phyloP scores from a whole-genome alignment of 2,888 invertebrate genomes.

The Amiota communis region DNA sequence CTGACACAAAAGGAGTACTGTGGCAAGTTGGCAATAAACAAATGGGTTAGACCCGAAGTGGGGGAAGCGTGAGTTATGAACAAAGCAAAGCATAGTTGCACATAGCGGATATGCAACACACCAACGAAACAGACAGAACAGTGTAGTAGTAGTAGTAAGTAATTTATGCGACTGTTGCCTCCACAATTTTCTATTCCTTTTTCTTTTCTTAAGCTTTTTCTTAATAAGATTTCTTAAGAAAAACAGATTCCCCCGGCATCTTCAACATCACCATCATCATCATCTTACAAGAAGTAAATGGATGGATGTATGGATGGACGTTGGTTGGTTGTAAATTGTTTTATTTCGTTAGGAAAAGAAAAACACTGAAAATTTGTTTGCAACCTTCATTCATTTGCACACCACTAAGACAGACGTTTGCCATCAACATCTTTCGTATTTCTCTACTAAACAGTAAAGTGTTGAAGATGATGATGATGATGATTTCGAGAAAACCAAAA shows the following conservation, averaged over 20 bases:
- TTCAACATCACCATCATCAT: background rate
- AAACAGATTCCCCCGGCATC: slow-evolving; percentile 47
- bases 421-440: too few relatives aligned
- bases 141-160: background rate
- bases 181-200: background rate
- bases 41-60: background rate
- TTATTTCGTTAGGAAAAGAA: slow-evolving; percentile 49
- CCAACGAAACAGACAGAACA: too few relatives aligned
- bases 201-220: slow-evolving; percentile 33
- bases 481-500: too few relatives aligned
- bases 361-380: slow-evolving; percentile 58
- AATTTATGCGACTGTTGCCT: slow-evolving; percentile 22
- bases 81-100: background rate
- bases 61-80: background rate
- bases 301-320: too few relatives aligned
- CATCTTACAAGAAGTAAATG: slow-evolving; percentile 42
- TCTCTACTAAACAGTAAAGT: too few relatives aligned
- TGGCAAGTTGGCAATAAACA: background rate
- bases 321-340: slow-evolving; percentile 58
- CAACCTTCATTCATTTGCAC: background rate
- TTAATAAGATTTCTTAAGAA: slow-evolving; percentile 64
- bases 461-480: too few relatives aligned
- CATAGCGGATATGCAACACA: slow-evolving; percentile 8
- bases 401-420: background rate
- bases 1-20: background rate